Conservation (phyloP, 2,888 invertebrate species). For the Eubasilissa splendida region DNA sequence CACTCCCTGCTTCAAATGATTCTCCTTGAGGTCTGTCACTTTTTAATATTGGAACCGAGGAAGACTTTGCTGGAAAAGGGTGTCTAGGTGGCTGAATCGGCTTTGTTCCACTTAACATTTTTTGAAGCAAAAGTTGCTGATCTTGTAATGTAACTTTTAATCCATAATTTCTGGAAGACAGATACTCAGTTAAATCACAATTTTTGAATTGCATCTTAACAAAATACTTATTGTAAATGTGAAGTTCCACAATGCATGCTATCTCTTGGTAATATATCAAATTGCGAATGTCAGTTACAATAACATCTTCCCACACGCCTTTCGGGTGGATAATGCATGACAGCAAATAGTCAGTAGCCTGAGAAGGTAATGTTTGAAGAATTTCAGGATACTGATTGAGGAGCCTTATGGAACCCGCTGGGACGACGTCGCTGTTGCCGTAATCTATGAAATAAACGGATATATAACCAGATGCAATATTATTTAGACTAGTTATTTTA, state of each 20-base stretch:
- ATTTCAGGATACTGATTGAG: conserved; percentile 71
- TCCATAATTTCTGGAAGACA: conserved; percentile 68
- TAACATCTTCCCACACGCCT: conserved; percentile 72
- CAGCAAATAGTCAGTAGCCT: conserved; percentile 75
- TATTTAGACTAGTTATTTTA: conserved; percentile 71
- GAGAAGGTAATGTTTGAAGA: conserved; percentile 71
- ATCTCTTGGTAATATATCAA: conserved; percentile 68
- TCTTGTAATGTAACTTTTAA: conserved; percentile 67
- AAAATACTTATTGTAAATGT: conserved; percentile 65
- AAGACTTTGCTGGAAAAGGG: neutral
- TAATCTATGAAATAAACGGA: conserved; percentile 80
- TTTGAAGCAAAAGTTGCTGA: conserved; percentile 64
- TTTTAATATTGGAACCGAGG: conserved; percentile 42
- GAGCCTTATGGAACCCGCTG: conserved; percentile 74
- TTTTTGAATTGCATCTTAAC: conserved; percentile 70
- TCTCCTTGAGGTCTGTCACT: neutral
- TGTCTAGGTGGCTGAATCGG: conserved; percentile 2
- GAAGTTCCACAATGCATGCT: conserved; percentile 65
- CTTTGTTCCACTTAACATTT: conserved; percentile 56
- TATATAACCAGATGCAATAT: conserved; percentile 71
- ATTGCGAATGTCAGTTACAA: conserved; percentile 66
- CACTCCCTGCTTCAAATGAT: neutral
- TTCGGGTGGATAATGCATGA: conserved; percentile 72
- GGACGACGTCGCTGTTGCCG: conserved; percentile 77
- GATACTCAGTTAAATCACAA: conserved; percentile 69